A percentile compares a stretch with the other conserved stretches of the same genome.
Conservation (phyloP, 2,797 vertebrate genomes). For the Fringilla coelebs region DNA sequence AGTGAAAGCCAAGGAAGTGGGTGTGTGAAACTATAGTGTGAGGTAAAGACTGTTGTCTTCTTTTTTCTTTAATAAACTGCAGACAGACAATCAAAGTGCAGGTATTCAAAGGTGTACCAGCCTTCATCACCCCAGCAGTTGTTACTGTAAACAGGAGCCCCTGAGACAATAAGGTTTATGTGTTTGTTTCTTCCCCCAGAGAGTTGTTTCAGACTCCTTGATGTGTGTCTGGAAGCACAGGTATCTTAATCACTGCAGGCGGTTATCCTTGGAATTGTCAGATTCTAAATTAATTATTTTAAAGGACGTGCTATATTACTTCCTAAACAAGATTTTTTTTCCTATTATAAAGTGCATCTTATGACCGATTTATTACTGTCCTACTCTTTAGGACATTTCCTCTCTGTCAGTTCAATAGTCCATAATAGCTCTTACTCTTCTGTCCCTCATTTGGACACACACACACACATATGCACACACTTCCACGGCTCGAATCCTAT, state of each 20-base stretch:
- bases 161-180: neutral
- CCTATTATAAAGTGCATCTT: neutral
- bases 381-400: neutral
- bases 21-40: rapidly evolving
- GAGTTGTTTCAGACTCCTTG: neutral
- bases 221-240: neutral
- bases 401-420: neutral
- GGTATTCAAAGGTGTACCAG: neutral
- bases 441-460: neutral
- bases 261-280: neutral
- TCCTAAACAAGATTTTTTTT: neutral
- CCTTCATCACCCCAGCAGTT: neutral
- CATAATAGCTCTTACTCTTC: neutral
- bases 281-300: neutral
- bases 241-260: neutral
- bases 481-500: neutral
- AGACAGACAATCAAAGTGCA: neutral
- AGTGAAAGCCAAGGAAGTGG: rapidly evolving
- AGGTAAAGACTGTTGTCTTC: neutral
- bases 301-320: neutral
- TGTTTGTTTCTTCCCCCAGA: neutral
- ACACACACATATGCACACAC: too few species aligned
- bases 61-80: neutral
- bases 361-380: neutral
- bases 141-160: neutral